Conservation (phyloP, 2,888 invertebrate genomes). For the Ichneumon xanthorius region DNA sequence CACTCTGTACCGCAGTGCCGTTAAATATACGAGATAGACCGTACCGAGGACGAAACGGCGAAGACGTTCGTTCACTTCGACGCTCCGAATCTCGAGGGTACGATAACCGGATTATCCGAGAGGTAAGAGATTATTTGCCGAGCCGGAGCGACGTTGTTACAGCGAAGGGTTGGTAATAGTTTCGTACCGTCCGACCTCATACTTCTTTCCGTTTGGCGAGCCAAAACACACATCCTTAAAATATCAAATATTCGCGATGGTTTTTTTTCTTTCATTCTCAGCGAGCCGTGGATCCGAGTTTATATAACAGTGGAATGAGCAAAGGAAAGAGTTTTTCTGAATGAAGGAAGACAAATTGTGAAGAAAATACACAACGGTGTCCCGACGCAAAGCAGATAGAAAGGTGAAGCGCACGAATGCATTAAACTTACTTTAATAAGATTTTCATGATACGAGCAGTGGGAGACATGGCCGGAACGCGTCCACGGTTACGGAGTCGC, state of each 20-base stretch:
- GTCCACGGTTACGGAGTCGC: constrained; percentile 64
- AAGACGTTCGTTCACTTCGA: not conserved
- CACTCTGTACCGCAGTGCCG: not conserved
- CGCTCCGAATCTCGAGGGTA: constrained; percentile 33
- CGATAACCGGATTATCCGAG: constrained; percentile 41
- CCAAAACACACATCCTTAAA: not conserved
- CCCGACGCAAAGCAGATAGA: constrained; percentile 35
- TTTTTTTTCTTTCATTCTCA: constrained; percentile 8
- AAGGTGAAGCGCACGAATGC: constrained; percentile 60
- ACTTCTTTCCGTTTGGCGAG: constrained; percentile 7
- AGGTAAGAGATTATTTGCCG: constrained; percentile 42
- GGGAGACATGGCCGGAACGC: constrained; percentile 55
- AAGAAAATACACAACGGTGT: constrained; percentile 16
- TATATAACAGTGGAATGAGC: constrained; percentile 60
- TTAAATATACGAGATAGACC: not conserved
- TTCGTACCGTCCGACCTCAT: constrained; percentile 11
- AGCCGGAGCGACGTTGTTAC: constrained; percentile 42
- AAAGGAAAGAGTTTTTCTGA: constrained; percentile 40
- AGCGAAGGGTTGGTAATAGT: constrained; percentile 36
- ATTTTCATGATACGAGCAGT: constrained; percentile 60
- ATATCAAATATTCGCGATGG: not conserved
- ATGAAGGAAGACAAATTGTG: constrained; percentile 26
- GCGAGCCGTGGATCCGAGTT: not conserved
- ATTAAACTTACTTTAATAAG: constrained; percentile 72
- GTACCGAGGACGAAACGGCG: not conserved